phyloP scores from a whole-genome alignment of 2,888 invertebrate species.

The Polyommatus iphigenia region DNA sequence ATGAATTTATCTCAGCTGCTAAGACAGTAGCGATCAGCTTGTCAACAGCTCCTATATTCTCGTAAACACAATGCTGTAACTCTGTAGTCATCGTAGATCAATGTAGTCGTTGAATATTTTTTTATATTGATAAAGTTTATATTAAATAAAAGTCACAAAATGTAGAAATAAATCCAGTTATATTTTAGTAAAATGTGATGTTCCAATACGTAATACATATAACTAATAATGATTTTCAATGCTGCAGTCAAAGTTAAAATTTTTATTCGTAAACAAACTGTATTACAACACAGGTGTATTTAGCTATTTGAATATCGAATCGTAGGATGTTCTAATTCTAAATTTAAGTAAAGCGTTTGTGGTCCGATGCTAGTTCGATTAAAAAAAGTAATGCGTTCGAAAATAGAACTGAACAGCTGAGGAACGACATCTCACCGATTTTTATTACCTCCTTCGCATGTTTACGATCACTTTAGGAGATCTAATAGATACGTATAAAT shows the following conservation, averaged over 20 bases:
- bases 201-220: not conserved
- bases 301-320: slow-evolving; percentile 33
- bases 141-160: not conserved
- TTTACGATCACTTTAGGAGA: slow-evolving; percentile 79
- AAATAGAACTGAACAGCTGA: slow-evolving; percentile 80
- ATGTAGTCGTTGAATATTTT: not conserved
- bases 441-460: slow-evolving; percentile 75
- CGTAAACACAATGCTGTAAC: not conserved
- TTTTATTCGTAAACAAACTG: not conserved
- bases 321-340: slow-evolving; percentile 42
- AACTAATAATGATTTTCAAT: not conserved
- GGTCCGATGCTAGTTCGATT: slow-evolving; percentile 75
- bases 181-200: not conserved
- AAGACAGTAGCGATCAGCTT: not conserved
- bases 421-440: slow-evolving; percentile 70
- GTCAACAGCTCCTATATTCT: slow-evolving; percentile 10
- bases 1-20: not conserved
- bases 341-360: slow-evolving; percentile 40
- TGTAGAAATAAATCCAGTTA: not conserved
- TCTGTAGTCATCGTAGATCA: not conserved
- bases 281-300: slow-evolving; percentile 39
- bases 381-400: slow-evolving; percentile 66
- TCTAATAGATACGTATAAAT: slow-evolving; percentile 75
- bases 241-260: not conserved
- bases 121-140: not conserved